Evolutionary conservation across 2,797 vertebrate genomes (phyloP).

Genomic region (Anas bahamensis): DNA sequence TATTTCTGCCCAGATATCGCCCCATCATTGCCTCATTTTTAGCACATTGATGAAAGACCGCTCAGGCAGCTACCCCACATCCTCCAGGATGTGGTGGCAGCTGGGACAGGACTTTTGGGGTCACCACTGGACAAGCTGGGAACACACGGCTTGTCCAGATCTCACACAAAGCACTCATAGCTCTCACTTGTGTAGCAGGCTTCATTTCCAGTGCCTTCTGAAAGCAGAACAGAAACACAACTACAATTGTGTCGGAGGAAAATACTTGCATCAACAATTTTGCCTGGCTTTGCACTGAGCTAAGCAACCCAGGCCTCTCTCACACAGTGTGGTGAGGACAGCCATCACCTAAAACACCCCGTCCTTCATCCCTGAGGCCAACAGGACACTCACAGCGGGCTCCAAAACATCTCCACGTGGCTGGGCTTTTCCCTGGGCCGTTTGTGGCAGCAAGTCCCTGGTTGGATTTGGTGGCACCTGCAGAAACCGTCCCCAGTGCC

Average conservation of each 20-base stretch:
- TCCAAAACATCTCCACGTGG: background rate
- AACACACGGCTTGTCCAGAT: background rate
- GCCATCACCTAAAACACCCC: background rate
- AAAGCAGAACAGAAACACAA: background rate
- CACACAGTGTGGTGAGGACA: fast-evolving
- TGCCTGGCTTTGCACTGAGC: background rate
- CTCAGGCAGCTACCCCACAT: background rate
- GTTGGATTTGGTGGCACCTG: background rate
- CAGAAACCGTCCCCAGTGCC: background rate
- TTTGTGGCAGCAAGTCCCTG: background rate
- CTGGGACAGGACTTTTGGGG: background rate
- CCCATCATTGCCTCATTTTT: background rate
- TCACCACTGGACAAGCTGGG: background rate
- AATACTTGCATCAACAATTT: background rate
- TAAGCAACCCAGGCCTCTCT: background rate
- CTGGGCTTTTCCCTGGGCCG: background rate
- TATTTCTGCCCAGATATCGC: background rate
- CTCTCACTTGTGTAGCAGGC: background rate
- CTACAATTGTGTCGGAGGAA: background rate
- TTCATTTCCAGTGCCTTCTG: background rate
- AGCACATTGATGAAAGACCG: background rate
- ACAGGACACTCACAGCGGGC: fast-evolving
- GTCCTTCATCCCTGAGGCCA: fast-evolving
- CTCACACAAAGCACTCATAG: background rate
- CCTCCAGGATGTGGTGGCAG: background rate